Evolutionary conservation across 1,140 invertebrate genomes (phyloP).

Genomic region (Ips typographus): DNA sequence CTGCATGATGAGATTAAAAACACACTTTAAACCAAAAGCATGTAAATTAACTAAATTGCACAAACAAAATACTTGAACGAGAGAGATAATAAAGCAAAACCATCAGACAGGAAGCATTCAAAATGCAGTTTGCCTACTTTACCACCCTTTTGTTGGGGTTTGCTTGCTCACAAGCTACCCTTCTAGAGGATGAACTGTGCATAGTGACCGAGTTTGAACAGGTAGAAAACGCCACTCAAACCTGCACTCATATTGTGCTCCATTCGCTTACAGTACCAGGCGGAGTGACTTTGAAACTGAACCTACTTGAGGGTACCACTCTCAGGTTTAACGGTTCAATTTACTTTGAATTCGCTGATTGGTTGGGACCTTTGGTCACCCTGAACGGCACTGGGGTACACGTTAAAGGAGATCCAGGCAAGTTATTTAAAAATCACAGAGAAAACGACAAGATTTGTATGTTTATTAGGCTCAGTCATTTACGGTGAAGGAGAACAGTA

Average conservation of each 20-base stretch:
- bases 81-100: too few relatives aligned
- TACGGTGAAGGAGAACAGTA: slow-evolving; percentile 17
- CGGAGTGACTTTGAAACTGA: slow-evolving; percentile 14
- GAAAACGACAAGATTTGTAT: not conserved
- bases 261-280: slow-evolving; percentile 2
- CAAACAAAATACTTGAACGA: too few relatives aligned
- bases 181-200: not conserved
- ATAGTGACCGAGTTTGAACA: slow-evolving; percentile 4
- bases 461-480: slow-evolving; percentile 8
- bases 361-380: slow-evolving; percentile 15
- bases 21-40: too few relatives aligned
- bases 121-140: too few relatives aligned
- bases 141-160: too few relatives aligned
- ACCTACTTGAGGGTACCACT: not conserved
- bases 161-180: not conserved
- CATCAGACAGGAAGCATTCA: too few relatives aligned
- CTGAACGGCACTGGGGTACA: slow-evolving; percentile 12
- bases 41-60: too few relatives aligned
- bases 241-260: slow-evolving; percentile 11
- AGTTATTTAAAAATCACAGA: not conserved
- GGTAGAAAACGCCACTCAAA: slow-evolving; percentile 7
- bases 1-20: too few relatives aligned
- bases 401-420: slow-evolving; percentile 14
- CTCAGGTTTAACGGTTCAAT: slow-evolving; percentile 7
- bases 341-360: slow-evolving; percentile 9